Conservation (phyloP, 2,113 vertebrate species). For the Pedetes capensis region DNA sequence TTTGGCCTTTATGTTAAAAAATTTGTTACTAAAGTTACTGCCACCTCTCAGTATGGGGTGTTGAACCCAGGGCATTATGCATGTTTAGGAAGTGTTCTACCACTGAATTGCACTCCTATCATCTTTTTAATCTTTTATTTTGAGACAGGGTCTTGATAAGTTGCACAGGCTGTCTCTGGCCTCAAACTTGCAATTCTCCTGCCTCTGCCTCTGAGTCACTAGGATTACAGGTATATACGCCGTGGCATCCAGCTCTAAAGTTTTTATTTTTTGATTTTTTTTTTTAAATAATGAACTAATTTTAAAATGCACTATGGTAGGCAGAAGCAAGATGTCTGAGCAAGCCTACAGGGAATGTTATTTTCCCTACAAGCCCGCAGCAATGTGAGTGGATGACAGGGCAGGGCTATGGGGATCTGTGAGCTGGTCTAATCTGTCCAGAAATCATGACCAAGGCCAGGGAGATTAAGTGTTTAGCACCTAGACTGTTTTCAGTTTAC, state of each 20-base stretch:
- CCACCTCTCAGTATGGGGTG: too few relatives aligned
- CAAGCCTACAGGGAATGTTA: not conserved
- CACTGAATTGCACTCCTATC: too few relatives aligned
- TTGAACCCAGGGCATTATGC: too few relatives aligned
- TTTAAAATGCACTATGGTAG: not conserved
- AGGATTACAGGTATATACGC: too few relatives aligned
- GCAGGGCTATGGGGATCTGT: not conserved
- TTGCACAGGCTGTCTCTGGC: too few relatives aligned
- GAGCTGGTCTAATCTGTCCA: not conserved
- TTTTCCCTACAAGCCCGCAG: not conserved
- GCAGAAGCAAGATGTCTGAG: not conserved
- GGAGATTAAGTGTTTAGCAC: not conserved
- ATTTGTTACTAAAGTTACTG: not conserved
- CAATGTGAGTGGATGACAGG: not conserved
- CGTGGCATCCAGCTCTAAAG: too few relatives aligned
- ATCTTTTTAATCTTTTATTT: too few relatives aligned
- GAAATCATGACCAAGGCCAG: not conserved
- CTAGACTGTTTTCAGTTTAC: not conserved
- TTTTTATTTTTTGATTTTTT: too few relatives aligned
- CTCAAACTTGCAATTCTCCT: too few relatives aligned
- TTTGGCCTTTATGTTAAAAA: constrained; percentile 32
- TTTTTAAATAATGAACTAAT: constrained; percentile 24
- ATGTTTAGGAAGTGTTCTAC: too few relatives aligned
- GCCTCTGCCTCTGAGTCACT: too few relatives aligned
- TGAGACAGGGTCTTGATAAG: too few relatives aligned